Percentiles rank a stretch among this genome's conserved stretches.
Evolutionary conservation across 2,888 invertebrate species (phyloP).

Genomic region (Erannis defoliaria): DNA sequence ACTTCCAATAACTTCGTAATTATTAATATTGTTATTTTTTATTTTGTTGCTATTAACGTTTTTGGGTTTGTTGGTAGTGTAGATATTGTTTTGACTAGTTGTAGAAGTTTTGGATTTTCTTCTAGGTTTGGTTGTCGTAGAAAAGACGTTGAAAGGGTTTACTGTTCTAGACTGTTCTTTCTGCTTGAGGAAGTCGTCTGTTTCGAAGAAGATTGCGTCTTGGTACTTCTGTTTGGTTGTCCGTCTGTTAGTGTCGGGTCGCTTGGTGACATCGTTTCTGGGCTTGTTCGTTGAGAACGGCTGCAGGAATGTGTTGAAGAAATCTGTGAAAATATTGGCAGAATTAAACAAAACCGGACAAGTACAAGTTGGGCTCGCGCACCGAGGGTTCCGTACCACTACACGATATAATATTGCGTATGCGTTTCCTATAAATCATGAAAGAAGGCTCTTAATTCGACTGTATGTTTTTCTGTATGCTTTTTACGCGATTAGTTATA

Average conservation of each 20-base stretch:
- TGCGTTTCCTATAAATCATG: too few species aligned
- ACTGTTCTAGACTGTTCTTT: slow-evolving; percentile 12
- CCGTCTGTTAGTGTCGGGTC: slow-evolving; percentile 36
- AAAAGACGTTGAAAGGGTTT: slow-evolving; percentile 23
- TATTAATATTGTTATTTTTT: slow-evolving; percentile 34
- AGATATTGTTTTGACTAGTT: slow-evolving; percentile 20
- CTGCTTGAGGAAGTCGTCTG: slow-evolving; percentile 42
- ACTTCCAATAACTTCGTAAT: slow-evolving; percentile 20
- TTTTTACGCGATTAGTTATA: too few species aligned
- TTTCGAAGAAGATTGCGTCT: slow-evolving; percentile 40
- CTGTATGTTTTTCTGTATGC: too few species aligned
- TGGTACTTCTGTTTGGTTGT: slow-evolving; percentile 39
- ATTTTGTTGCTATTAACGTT: slow-evolving; percentile 10
- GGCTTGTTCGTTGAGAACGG: slow-evolving; percentile 45
- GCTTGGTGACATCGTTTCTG: slow-evolving; percentile 39
- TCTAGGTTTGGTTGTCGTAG: slow-evolving; percentile 53
- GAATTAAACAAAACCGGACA: not conserved
- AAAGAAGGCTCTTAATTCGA: too few species aligned
- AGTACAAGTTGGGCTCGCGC: too few species aligned
- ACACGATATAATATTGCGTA: too few species aligned
- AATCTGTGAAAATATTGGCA: slow-evolving; percentile 58
- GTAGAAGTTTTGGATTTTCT: slow-evolving; percentile 46
- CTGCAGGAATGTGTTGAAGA: slow-evolving; percentile 63
- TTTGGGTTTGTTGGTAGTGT: slow-evolving; percentile 17
- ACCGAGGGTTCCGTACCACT: too few species aligned